Conservation (phyloP, 2,888 invertebrate genomes). For the Eumerus sabulonum region DNA sequence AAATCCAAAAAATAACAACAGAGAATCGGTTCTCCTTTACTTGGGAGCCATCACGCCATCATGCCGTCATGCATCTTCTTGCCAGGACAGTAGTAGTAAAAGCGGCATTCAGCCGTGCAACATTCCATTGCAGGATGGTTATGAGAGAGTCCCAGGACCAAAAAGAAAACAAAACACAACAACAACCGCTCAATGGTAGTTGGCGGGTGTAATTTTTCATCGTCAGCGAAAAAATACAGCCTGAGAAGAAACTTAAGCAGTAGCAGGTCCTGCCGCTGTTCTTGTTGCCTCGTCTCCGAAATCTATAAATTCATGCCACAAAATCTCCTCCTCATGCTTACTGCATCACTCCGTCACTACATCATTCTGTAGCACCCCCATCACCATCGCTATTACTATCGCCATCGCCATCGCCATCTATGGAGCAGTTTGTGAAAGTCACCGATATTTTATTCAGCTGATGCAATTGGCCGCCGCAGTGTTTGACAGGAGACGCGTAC, state of each 20-base stretch:
- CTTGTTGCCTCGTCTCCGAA: slow-evolving; percentile 22
- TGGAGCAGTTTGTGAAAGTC: slow-evolving; percentile 63
- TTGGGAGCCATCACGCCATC: slow-evolving; percentile 19
- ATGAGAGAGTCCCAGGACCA: slow-evolving; percentile 23
- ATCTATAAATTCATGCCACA: background rate
- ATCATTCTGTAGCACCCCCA: background rate
- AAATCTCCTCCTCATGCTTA: slow-evolving; percentile 7
- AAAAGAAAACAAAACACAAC: slow-evolving; percentile 7
- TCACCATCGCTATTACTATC: slow-evolving; percentile 13
- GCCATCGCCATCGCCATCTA: slow-evolving; percentile 31
- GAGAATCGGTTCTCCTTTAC: slow-evolving; percentile 18
- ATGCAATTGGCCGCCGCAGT: slow-evolving; percentile 67
- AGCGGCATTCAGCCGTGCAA: slow-evolving; percentile 53
- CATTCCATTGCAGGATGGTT: slow-evolving; percentile 55
- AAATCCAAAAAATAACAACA: slow-evolving; percentile 32
- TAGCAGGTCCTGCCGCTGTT: slow-evolving; percentile 35
- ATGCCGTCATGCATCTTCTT: slow-evolving; percentile 49
- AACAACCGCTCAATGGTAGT: slow-evolving; percentile 35
- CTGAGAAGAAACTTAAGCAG: slow-evolving; percentile 30
- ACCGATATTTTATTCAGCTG: slow-evolving; percentile 66
- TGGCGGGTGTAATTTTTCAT: slow-evolving; percentile 64
- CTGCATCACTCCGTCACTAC: too few relatives aligned
- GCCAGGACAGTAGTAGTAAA: slow-evolving; percentile 39
- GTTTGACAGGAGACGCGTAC: slow-evolving; percentile 58
- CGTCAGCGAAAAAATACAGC: slow-evolving; percentile 54